Conservation (phyloP, 2,113 vertebrate species). For the Macaca fascicularis region T2T-MFA8v1.1 NC_088385.1:133315001-133315500, state of each 20-base stretch:
- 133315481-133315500: background rate
- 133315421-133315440: background rate
- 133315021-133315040: background rate
- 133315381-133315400: background rate
- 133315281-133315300: background rate
- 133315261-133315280: background rate
- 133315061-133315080: background rate
- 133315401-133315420: background rate
- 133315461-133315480: background rate
- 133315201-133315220: background rate
- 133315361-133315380: background rate
- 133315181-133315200: background rate
- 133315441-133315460: rapidly evolving
- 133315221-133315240: background rate
- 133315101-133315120: background rate
- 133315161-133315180: background rate
- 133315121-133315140: background rate
- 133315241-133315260: background rate
- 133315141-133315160: background rate
- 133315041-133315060: background rate
- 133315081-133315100: background rate
- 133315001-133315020: background rate
- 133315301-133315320: background rate
- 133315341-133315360: background rate
- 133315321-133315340: background rate